Conservation (phyloP, 1,140 invertebrate genomes). For the Aphaenogaster ashmeadi region DNA sequence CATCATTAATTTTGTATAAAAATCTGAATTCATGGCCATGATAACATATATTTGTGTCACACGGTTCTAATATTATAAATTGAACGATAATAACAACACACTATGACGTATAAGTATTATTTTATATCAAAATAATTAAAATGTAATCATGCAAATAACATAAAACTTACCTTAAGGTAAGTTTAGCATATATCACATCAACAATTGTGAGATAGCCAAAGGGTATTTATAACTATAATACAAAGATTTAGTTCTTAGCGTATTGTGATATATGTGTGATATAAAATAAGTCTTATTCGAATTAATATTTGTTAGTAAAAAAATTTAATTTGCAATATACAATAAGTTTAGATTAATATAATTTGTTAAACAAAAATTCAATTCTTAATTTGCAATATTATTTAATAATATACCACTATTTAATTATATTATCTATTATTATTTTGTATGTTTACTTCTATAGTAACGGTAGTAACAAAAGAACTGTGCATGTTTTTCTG, state of each 20-base stretch:
- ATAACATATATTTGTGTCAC: neutral
- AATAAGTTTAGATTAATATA: slow-evolving; percentile 1
- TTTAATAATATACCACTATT: slow-evolving; percentile 13
- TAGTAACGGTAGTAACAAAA: slow-evolving; percentile 2
- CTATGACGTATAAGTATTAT: neutral
- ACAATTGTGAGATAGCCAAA: neutral
- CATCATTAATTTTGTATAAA: slow-evolving; percentile 26
- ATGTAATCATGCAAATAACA: neutral
- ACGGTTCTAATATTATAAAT: slow-evolving; percentile 15
- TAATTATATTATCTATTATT: slow-evolving; percentile 9
- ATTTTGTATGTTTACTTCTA: slow-evolving; percentile 15
- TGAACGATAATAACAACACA: neutral
- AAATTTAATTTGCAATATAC: too few species aligned
- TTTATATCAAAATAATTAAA: neutral
- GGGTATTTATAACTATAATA: slow-evolving; percentile 12
- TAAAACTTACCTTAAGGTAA: neutral
- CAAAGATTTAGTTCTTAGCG: neutral
- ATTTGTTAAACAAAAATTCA: slow-evolving; percentile 25
- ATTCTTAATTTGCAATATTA: slow-evolving; percentile 3
- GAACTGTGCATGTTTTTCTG: neutral
- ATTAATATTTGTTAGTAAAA: neutral
- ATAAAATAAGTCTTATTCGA: slow-evolving; percentile 8
- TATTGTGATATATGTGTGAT: slow-evolving; percentile 6
- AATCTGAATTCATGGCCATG: neutral
- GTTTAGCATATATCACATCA: neutral